Evolutionary conservation across 2,888 invertebrate species (phyloP), one percentile per base, ranked within the genome.

Genomic region (Tenthredo notha): DNA sequence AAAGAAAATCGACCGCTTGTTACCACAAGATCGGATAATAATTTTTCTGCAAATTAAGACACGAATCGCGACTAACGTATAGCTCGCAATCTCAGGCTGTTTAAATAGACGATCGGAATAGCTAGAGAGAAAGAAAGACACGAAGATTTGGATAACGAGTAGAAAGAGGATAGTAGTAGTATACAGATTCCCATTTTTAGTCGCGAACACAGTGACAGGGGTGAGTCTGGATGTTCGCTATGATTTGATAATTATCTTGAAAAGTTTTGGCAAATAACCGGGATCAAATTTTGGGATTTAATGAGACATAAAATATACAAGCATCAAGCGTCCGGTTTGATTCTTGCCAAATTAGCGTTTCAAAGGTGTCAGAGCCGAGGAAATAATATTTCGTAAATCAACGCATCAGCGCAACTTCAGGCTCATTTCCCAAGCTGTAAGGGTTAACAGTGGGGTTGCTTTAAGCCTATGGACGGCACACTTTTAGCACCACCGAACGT

Each of bases 361-460:
- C 37, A 77, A 37, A 21, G 58, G 61, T 61, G 40, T 61, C 29
- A 10, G 9, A 10, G 37, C 18, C 77, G 77, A 67, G 47, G 33
- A 70, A 83, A 70, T 83, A n/a, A 83, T 83, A 43, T 21, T 25
- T 7, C 33, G 83, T 83, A 47, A 82, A 83, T 83, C 83, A 83
- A 67, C 4, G 47, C 29, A 43, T 83, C 37, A 29, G 47, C 47
- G 21, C 18, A 15, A 50, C 43, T 83, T 83, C 67, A 37, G 50
- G 50, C 67, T 83, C 83, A 83, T 83, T 83, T 83, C 43, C 58
- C 83, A 50, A 40, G 70, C 21, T 70, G 67, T 67, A 47, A 47
- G 83, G 67, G 58, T 61, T 61, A 15, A 15, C 29, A 18, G 12
- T 15, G 33, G 78, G 78, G 82, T 18, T n/a, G 65, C 9, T 43